These are phyloP conservation scores for Aeoliscus strigatus DNA, from an alignment of 2,797 vertebrate species.

Conservation along the genomic window DNA sequence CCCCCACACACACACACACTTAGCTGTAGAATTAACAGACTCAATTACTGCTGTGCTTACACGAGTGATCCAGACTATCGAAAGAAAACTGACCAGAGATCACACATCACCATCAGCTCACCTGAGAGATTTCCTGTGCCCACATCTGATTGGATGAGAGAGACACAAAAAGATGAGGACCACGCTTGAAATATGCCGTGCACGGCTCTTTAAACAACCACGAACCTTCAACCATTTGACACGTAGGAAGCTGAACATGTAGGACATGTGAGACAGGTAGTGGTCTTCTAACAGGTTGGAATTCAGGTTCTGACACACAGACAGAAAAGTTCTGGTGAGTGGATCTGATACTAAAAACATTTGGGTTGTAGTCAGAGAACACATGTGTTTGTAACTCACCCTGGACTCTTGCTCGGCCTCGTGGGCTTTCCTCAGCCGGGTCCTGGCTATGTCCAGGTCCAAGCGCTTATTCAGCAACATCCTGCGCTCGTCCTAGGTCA, in stretches of 20 bases:
- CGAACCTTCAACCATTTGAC: constrained; percentile 98
- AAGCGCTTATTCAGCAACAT: constrained; percentile 91
- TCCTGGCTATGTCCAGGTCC: constrained; percentile 94
- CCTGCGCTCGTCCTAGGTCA: constrained; percentile 86
- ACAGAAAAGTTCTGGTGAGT: constrained; percentile 13
- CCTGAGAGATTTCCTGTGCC: constrained; percentile 94
- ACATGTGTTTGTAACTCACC: constrained; percentile 80
- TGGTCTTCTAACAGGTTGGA: constrained; percentile 82
- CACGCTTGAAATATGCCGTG: constrained; percentile 2
- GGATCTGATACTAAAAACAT: no score
- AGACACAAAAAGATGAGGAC: constrained; percentile 32
- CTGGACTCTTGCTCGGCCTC: constrained; percentile 84
- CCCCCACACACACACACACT: constrained; percentile 25
- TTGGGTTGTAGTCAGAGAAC: no score
- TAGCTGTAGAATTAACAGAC: background rate
- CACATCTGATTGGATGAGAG: constrained; percentile 80
- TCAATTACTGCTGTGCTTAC: background rate
- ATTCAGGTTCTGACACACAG: constrained; percentile 79
- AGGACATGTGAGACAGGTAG: constrained; percentile 91
- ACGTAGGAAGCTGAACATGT: constrained; percentile 96
- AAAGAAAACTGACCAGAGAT: no score
- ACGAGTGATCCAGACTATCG: constrained; percentile 6
- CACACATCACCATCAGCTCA: no score
- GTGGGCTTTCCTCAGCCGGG: constrained; percentile 87
- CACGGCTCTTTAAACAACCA: constrained; percentile 23